Evolutionary conservation across 2,888 invertebrate species (phyloP), one percentile per base, ranked within the genome.

Genomic region (Drosophila sordidula): DNA sequence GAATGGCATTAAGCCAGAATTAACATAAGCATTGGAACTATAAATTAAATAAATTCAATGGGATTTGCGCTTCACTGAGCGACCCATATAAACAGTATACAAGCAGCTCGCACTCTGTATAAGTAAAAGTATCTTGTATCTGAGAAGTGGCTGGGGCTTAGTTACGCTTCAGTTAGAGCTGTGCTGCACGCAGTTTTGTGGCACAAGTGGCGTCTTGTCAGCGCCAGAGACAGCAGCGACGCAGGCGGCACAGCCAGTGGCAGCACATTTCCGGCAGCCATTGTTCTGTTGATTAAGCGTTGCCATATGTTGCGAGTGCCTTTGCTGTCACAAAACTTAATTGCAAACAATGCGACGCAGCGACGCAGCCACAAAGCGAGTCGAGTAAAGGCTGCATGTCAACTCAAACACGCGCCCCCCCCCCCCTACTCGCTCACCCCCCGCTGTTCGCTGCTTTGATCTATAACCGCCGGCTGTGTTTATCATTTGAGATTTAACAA

Each of bases 21-120:
- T 83, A 78, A 80, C 76, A 76, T 86, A 80, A 74, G 72, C 66
- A 70, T 36, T 59, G 70, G 41, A 78, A 80, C 83, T 78, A 83
- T 76, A 72, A 78, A 80, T 59, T 59, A 75, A 85, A 85, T 80
- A 80, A 72, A 82, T 78, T 82, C 73, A 73, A 81, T 73, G 68
- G 75, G 72, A 81, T 81, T 77, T 79, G 46, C 77, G 70, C 73
- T 71, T 71, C 39, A 68, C 46, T 73, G 75, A 44, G 44, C 50
- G 46, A 58, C 62, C 41, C 58, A 62, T 38, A 57, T 62, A 41
- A 12, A 18, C 29, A 14, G 38, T 29, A 29, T 29, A 29, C 9
- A 29, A 29, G 9, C 9, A 29, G 29, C 29, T 9, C 3, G 29
- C 29, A 29, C 29, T 29, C 3, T 29, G 9, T 29, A 3, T 6